Evolutionary conservation across 2,113 vertebrate species (phyloP).

Genomic region (Scalopus aquaticus): DNA sequence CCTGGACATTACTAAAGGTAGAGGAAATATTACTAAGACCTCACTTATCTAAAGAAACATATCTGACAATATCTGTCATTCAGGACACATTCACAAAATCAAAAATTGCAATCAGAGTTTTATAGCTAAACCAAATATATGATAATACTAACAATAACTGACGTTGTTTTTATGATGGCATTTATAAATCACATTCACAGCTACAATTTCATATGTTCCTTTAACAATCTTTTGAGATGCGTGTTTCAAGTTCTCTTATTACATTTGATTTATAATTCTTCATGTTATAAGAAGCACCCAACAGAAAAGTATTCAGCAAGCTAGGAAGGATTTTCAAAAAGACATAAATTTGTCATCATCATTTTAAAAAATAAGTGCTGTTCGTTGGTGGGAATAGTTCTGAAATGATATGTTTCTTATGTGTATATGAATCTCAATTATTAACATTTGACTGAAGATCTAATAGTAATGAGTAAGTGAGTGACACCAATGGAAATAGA

Average conservation of each 20-base stretch:
- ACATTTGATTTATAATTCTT: neutral
- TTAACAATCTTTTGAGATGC: neutral
- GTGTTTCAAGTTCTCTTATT: neutral
- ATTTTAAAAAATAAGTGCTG: neutral
- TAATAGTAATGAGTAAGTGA: neutral
- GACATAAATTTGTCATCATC: neutral
- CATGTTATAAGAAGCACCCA: neutral
- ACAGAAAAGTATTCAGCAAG: neutral
- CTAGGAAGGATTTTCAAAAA: neutral
- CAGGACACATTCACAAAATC: neutral
- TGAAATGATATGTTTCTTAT: neutral
- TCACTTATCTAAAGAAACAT: neutral
- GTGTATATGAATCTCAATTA: conserved; percentile 12
- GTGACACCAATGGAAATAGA: neutral
- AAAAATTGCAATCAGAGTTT: conserved; percentile 6
- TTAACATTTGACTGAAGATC: neutral
- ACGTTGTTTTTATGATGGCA: neutral
- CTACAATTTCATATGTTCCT: neutral
- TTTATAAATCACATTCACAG: neutral
- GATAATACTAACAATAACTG: neutral
- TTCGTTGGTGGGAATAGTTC: neutral
- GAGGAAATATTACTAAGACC: neutral
- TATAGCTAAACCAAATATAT: neutral
- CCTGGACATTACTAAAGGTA: neutral
- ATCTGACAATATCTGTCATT: neutral